Conservation (phyloP, 2,797 vertebrate species). For the Schizothorax lantsangensis region DNA sequence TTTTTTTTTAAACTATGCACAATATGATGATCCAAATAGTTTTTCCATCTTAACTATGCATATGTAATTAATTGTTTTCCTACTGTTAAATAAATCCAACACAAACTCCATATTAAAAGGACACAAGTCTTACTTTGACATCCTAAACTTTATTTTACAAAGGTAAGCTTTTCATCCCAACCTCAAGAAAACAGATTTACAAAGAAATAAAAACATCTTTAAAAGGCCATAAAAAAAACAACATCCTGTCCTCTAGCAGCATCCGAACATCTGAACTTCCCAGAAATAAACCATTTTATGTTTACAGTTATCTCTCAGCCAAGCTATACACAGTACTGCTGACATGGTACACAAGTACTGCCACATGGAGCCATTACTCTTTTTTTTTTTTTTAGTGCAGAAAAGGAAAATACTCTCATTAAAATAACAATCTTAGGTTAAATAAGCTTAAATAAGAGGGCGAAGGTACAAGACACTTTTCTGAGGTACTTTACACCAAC, state of each 20-base stretch:
- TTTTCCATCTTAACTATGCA: neutral
- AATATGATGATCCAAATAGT: neutral
- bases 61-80: neutral
- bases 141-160: constrained; percentile 71
- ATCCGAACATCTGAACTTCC: constrained; percentile 77
- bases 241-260: constrained; percentile 82
- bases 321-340: constrained; percentile 74
- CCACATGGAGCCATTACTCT: constrained; percentile 72
- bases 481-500: constrained; percentile 84
- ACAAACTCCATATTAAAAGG: constrained; percentile 7
- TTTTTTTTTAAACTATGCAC: neutral
- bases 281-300: constrained; percentile 69
- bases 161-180: constrained; percentile 70
- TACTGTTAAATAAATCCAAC: neutral
- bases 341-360: constrained; percentile 66
- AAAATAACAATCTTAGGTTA: constrained; percentile 80
- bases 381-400: too few species aligned
- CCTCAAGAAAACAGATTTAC: constrained; percentile 83
- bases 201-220: constrained; percentile 72
- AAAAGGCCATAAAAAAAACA: constrained; percentile 84
- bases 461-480: constrained; percentile 85
- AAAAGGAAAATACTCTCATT: constrained; percentile 52
- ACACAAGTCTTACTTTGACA: constrained; percentile 50
- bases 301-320: constrained; percentile 65
- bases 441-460: constrained; percentile 88